Conservation (phyloP, 2,888 invertebrate species). For the Ectobius pallidus region DNA sequence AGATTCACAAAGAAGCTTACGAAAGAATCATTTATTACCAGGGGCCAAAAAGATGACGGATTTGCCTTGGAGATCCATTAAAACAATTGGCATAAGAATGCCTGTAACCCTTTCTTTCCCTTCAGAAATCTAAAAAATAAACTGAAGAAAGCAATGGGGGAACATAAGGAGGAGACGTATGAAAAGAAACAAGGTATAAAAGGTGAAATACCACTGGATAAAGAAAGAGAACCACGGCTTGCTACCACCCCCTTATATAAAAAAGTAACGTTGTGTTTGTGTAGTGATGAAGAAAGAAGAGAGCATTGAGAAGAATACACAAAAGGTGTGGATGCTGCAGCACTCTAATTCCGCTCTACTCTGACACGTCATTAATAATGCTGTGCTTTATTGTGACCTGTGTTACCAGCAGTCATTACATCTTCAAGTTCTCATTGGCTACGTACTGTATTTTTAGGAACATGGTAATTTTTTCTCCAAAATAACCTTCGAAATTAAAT, state of each 20-base stretch:
- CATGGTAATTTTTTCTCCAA: too few relatives aligned
- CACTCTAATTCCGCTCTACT: constrained; percentile 29
- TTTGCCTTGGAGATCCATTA: not conserved
- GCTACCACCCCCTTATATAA: not conserved
- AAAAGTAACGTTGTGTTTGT: constrained; percentile 15
- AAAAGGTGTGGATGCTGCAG: constrained; percentile 15
- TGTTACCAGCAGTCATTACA: not conserved
- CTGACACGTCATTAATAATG: constrained; percentile 30
- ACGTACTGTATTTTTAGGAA: too few relatives aligned
- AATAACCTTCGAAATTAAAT: too few relatives aligned
- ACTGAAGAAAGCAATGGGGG: not conserved
- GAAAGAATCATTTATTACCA: not conserved
- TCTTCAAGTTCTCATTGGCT: too few relatives aligned
- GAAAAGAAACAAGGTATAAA: constrained; percentile 20
- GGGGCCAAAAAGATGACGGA: not conserved
- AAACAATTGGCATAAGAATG: not conserved
- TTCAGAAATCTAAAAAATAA: not conserved
- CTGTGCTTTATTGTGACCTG: not conserved
- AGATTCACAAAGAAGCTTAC: not conserved
- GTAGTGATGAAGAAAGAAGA: not conserved
- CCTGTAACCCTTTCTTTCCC: not conserved
- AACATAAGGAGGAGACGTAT: not conserved
- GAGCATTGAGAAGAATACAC: not conserved
- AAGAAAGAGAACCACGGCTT: not conserved
- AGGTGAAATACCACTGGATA: constrained; percentile 24